phyloP scores from a whole-genome alignment of 2,113 vertebrate genomes.

The Limnothrissa miodon region DNA sequence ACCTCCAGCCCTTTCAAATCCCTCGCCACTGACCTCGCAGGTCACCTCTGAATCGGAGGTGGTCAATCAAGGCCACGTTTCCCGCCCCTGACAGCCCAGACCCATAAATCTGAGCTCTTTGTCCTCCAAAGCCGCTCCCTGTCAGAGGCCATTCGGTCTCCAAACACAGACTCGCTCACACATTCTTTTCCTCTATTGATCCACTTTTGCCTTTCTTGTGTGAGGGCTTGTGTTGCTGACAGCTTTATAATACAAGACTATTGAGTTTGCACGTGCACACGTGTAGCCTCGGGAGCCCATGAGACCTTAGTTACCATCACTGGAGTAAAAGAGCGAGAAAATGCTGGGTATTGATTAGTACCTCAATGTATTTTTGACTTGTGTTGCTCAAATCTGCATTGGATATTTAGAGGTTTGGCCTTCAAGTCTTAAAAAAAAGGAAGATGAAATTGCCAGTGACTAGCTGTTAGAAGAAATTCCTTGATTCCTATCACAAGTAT shows the following conservation, averaged over 20 bases:
- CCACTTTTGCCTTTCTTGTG: conserved; percentile 36
- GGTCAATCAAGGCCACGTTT: conserved; percentile 72
- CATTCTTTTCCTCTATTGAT: conserved; percentile 10
- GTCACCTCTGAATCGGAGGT: conserved; percentile 69
- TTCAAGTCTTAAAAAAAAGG: neutral
- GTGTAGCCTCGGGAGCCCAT: neutral
- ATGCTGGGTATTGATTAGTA: neutral
- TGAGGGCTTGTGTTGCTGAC: conserved; percentile 27
- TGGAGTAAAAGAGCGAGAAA: neutral
- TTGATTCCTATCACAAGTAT: too few species aligned
- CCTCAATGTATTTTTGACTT: neutral
- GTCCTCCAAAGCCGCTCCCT: conserved; percentile 36
- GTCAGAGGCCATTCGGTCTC: conserved; percentile 38
- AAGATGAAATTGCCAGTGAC: too few species aligned
- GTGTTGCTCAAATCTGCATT: neutral
- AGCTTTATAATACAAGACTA: conserved; percentile 21
- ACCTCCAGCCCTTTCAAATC: conserved; percentile 63
- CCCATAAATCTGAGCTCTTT: conserved; percentile 61
- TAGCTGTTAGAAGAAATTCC: neutral
- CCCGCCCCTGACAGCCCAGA: conserved; percentile 53
- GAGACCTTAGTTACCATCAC: neutral
- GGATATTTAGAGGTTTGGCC: neutral
- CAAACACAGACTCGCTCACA: neutral
- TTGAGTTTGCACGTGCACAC: neutral
- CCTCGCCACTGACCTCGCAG: conserved; percentile 56